Conservation (phyloP, 2,888 invertebrate genomes). For the Camptogramma bilineatum region DNA sequence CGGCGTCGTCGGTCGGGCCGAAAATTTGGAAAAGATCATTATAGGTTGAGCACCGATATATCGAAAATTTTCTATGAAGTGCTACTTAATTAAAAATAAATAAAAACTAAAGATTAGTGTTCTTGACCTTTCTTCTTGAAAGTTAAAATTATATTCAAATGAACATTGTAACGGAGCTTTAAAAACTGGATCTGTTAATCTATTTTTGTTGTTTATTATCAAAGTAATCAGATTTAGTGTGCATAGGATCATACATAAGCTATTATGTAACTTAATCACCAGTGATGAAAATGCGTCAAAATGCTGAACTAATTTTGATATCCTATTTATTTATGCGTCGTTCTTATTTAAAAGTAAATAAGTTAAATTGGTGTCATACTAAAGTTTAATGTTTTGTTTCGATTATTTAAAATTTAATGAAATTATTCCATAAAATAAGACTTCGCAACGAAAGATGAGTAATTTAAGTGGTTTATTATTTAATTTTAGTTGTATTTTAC, state of each 20-base stretch:
- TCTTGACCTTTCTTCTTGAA: too few species aligned
- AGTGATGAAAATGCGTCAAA: background rate
- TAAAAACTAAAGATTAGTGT: too few species aligned
- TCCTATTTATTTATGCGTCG: background rate
- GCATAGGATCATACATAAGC: too few species aligned
- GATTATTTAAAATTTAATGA: slow-evolving; percentile 6
- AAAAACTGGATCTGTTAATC: background rate
- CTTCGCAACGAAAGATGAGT: slow-evolving; percentile 7
- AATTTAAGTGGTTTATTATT: background rate
- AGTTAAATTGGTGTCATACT: slow-evolving; percentile 19
- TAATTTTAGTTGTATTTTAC: slow-evolving; percentile 1
- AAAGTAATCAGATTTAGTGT: too few species aligned
- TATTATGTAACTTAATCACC: background rate
- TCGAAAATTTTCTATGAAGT: too few species aligned
- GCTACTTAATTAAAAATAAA: too few species aligned
- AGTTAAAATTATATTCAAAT: too few species aligned
- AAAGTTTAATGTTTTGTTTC: slow-evolving; percentile 9
- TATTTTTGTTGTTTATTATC: background rate
- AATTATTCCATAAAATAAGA: slow-evolving; percentile 22
- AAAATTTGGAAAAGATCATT: too few species aligned
- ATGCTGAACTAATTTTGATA: slow-evolving; percentile 6
- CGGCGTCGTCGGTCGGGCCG: too few species aligned
- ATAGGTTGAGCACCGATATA: too few species aligned
- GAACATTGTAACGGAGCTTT: background rate
- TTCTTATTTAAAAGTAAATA: background rate